These are phyloP conservation scores for Ormia ochracea DNA, from an alignment of 2,888 invertebrate genomes.

Conservation along the genomic window DNA sequence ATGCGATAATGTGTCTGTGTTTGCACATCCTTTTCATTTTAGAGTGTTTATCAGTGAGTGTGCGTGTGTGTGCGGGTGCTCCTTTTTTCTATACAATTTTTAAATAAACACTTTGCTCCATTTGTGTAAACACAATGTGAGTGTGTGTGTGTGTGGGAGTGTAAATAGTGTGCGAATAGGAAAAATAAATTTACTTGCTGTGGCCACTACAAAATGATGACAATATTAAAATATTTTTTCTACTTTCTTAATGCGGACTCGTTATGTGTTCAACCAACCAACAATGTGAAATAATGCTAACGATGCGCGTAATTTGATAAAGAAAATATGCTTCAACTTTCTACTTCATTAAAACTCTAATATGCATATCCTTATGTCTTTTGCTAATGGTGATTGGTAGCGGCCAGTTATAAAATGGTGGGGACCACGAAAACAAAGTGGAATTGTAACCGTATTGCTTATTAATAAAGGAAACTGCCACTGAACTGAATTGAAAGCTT, in stretches of 20 bases:
- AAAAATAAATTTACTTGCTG: slow-evolving; percentile 50
- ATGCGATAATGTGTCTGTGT: slow-evolving; percentile 56
- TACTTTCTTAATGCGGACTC: slow-evolving; percentile 1
- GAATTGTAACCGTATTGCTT: slow-evolving; percentile 35
- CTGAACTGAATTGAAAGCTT: not conserved
- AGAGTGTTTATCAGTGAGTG: slow-evolving; percentile 24
- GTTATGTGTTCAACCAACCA: slow-evolving; percentile 46
- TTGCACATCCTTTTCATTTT: slow-evolving; percentile 60
- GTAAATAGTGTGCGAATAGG: not conserved
- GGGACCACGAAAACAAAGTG: not conserved
- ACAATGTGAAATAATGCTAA: slow-evolving; percentile 71
- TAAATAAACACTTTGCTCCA: slow-evolving; percentile 40
- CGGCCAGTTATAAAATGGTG: slow-evolving; percentile 26
- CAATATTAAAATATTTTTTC: slow-evolving; percentile 36
- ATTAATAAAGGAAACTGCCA: not conserved
- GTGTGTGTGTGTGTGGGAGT: not conserved
- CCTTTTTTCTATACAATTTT: slow-evolving; percentile 45
- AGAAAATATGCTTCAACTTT: slow-evolving; percentile 63
- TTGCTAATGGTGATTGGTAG: slow-evolving; percentile 20
- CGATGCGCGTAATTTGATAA: slow-evolving; percentile 74
- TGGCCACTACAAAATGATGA: slow-evolving; percentile 59
- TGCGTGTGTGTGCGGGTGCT: slow-evolving; percentile 36
- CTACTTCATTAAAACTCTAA: slow-evolving; percentile 63
- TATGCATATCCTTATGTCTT: slow-evolving; percentile 58
- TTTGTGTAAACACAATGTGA: slow-evolving; percentile 17